phyloP scores from a whole-genome alignment of 2,797 vertebrate species.

The Sebastes hubbsi region DNA sequence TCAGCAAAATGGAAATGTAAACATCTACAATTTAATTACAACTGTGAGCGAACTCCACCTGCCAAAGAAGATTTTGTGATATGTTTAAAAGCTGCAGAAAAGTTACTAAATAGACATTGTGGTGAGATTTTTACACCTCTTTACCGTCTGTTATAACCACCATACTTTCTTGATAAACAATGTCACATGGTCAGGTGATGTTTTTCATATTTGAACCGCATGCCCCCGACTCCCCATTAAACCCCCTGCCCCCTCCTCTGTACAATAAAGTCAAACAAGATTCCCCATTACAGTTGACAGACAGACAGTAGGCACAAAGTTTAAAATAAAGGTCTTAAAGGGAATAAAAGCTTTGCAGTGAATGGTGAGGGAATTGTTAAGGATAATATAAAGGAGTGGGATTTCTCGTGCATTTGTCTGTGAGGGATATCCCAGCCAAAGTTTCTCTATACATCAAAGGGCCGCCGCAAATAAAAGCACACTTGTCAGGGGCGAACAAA shows the following conservation, averaged over 20 bases:
- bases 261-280: constrained; percentile 59
- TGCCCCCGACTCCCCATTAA: constrained; percentile 20
- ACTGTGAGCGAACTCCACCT: not conserved
- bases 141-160: not conserved
- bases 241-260: not conserved
- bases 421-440: constrained; percentile 83
- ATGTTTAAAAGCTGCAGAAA: not conserved
- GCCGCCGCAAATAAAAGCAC: constrained; percentile 84
- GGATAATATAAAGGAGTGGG: constrained; percentile 85
- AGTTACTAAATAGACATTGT: not conserved
- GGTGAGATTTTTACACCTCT: not conserved
- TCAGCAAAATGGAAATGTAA: not conserved
- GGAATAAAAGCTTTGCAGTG: constrained; percentile 81
- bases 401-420: constrained; percentile 84
- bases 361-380: constrained; percentile 83
- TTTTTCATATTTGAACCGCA: constrained; percentile 44
- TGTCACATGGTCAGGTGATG: constrained; percentile 16
- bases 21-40: not conserved
- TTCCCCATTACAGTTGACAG: constrained; percentile 73
- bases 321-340: constrained; percentile 82
- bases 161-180: constrained; percentile 10
- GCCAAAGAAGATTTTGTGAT: not conserved
- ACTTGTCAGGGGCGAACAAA: constrained; percentile 87
- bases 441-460: constrained; percentile 87
- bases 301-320: constrained; percentile 78